Base-by-base conservation (phyloP, 2,888 invertebrate genomes). In the Sphaerophoria rueppellii region DNA sequence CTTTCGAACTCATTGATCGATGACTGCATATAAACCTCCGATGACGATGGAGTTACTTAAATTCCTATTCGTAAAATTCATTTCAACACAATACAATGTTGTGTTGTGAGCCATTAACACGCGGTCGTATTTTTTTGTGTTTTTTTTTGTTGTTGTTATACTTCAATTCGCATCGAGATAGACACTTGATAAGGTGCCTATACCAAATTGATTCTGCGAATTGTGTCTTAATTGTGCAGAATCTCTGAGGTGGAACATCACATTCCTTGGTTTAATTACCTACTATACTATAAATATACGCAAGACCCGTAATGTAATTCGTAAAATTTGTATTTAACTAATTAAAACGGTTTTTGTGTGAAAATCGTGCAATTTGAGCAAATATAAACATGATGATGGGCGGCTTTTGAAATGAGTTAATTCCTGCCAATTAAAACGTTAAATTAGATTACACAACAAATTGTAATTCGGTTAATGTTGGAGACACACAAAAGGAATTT, bases 191-290 rank as follows among this genome's bases (percentile, higher is more conserved):
- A 24, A 24, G 24, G 24, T 24, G 24, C 24, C 24, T 35, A 14
- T 14, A 63, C 12, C 35, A 4, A 65, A 37, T 63, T 63, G 63
- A 65, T 65, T 57, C 14, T 67, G 48, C 16, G 50, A 58, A 58
- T 50, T 67, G 35, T 73, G 43, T 52, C 37, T 79, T 57, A 74
- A 65, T 74, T 74, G 74, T 73, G 9, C 69, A 54, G 32, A 54
- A 48, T 35, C 73, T 24, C 43, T 67, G 65, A 58, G 72, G 58
- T 72, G 72, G 78, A 78, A 43, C 43, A 78, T 24, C 78, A 65
- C 50, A 78, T 78, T 58, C 34, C 48, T 73, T 54, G 12, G 9
- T 60, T 16, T 79, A 65, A 79, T 79, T 72, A 73, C 24, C 67
- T 43, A 14, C 50, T 40, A 58, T 50, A 52, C 14, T 43, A 43